phyloP scores from a whole-genome alignment of 2,888 invertebrate species.

The Altica lythri region DNA sequence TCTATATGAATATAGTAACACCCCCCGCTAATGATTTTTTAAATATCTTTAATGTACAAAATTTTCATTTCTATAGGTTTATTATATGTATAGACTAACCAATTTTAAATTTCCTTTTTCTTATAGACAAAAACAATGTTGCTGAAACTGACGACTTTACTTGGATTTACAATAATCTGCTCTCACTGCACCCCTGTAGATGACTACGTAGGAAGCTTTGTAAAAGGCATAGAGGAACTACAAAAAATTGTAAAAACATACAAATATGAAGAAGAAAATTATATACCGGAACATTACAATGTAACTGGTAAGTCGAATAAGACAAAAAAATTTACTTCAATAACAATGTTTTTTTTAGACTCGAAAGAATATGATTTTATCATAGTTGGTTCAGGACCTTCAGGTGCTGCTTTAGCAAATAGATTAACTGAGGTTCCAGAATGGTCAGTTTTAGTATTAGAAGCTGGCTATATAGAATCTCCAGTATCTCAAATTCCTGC shows the following conservation, averaged over 20 bases:
- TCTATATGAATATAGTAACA: too few species aligned
- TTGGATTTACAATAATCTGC: too few species aligned
- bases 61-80: too few species aligned
- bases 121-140: conserved; percentile 18
- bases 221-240: conserved; percentile 46
- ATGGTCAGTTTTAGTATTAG: conserved; percentile 51
- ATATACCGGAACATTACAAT: conserved; percentile 37
- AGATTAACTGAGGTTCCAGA: conserved; percentile 57
- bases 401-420: conserved; percentile 60
- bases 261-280: conserved; percentile 41
- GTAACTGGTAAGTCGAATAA: conserved; percentile 43
- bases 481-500: conserved; percentile 54
- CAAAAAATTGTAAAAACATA: conserved; percentile 38
- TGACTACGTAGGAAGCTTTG: conserved; percentile 47
- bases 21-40: too few species aligned
- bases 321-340: too few species aligned
- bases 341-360: conserved; percentile 21
- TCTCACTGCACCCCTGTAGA: conserved; percentile 51
- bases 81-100: too few species aligned
- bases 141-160: too few species aligned
- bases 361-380: conserved; percentile 57
- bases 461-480: conserved; percentile 47
- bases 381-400: conserved; percentile 59
- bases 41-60: too few species aligned
- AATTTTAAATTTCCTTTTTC: too few species aligned